Base-by-base conservation (phyloP, 2,113 vertebrate species). In the Oncorhynchus keta region DNA sequence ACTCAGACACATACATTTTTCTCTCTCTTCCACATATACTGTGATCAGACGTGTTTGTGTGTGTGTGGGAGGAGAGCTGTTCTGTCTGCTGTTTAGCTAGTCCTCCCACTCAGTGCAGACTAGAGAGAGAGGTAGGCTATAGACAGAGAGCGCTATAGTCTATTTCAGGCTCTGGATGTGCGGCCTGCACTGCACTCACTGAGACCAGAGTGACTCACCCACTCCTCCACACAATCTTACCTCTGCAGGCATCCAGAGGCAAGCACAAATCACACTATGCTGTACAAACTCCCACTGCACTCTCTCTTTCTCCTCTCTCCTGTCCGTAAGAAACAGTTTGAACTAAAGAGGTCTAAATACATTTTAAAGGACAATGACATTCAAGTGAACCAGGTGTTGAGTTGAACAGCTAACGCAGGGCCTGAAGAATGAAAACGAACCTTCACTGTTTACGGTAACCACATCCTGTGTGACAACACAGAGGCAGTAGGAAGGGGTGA, bases 131-230 rank as follows among this genome's bases (percentile, higher is more conserved):
- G 65, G 12, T 57, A 80, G 85, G 82, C 79, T 75, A 75, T 79
- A 86, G 81, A 84, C 72, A 66, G 5, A 49, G 39, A 87, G 75
- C 85, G 79, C 86, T 77, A 85, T 80, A 80, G 78, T 89, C 85
- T 92, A 89, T 92, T 92, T 87, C 83, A 84, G 87, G 77, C 79
- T 70, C 76, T 72, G 61, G 76, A 86, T 81, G 80, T 75, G 71
- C 82, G 57, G 76, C 73, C 77, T 87, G 85, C 83, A 71, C 77
- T 80, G 73, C 62, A 26, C 62, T 75, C 62, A 7, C 28, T 61
- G 80, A 85, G 79, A 86, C 73, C 81, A 71, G 30, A 78, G 75
- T 89, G 89, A 89, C 68, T 89, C 86, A 89, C 86, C 83, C 68
- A 78, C 76, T 81, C 75, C 68, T 79, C 76, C 11, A 59, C 76